These are phyloP conservation scores for Macrostomum lignano DNA, from an alignment of 1,140 invertebrate species.

Conservation along the genomic window DNA sequence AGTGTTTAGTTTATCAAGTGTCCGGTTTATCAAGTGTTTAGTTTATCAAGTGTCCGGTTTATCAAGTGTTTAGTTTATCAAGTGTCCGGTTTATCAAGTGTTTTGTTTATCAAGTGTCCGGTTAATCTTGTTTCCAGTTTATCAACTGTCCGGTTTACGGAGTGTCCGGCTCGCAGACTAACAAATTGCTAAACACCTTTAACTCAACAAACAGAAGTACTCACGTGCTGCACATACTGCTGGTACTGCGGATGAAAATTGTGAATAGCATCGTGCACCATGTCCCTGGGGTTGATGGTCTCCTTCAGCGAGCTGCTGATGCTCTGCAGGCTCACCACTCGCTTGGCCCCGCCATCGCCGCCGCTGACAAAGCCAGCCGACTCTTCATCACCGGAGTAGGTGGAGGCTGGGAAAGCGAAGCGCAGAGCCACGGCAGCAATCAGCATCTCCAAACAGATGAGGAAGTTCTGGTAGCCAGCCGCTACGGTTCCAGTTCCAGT, in stretches of 20 bases:
- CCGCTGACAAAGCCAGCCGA: no score
- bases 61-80: no score
- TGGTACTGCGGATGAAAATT: constrained; percentile 96
- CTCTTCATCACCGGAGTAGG: constrained; percentile 1
- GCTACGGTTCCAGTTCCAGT: constrained; percentile 57
- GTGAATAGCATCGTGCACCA: constrained; percentile 94
- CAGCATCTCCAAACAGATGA: constrained; percentile 90
- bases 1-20: no score
- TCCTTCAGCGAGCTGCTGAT: constrained; percentile 88
- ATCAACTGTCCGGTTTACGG: no score
- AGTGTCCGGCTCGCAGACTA: no score
- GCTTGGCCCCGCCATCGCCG: constrained; percentile 1
- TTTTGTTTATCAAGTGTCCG: no score
- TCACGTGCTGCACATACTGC: constrained; percentile 84
- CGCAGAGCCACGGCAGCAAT: constrained; percentile 66
- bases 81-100: no score
- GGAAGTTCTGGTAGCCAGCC: constrained; percentile 82
- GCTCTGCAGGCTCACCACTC: constrained; percentile 73
- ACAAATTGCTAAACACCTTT: no score
- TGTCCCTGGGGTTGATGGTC: constrained; percentile 94
- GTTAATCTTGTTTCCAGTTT: no score
- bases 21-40: no score
- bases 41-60: no score
- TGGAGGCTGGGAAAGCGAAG: constrained; percentile 54
- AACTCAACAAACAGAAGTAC: no score